These are phyloP conservation scores for Onychomys arenicola DNA, from an alignment of 2,797 vertebrate species.

Conservation along the genomic window DNA sequence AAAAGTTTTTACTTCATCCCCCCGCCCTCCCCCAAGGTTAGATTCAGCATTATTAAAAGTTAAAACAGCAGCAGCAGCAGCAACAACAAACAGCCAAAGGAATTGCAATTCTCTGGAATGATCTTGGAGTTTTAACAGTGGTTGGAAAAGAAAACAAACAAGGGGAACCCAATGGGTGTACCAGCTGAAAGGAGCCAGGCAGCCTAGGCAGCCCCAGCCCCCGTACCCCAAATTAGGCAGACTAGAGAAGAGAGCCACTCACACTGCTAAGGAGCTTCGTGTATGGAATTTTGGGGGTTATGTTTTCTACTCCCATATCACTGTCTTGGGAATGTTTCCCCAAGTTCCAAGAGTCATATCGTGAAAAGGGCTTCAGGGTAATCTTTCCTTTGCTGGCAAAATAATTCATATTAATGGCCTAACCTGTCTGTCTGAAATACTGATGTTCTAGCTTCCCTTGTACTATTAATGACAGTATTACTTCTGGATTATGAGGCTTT, in stretches of 20 bases:
- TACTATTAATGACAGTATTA: not conserved
- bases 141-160: not conserved
- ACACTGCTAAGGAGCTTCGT: not conserved
- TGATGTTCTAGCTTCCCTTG: not conserved
- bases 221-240: not conserved
- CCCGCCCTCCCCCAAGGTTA: not conserved
- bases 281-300: not conserved
- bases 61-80: not conserved
- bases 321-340: not conserved
- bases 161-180: not conserved
- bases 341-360: not conserved
- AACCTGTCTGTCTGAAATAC: not conserved
- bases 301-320: not conserved
- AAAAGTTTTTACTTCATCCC: not conserved
- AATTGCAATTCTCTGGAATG: not conserved
- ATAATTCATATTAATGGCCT: not conserved
- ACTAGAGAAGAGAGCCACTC: not conserved
- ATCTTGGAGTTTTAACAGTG: not conserved
- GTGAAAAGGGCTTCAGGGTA: not conserved
- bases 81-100: not conserved
- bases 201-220: not conserved
- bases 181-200: no score
- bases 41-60: not conserved
- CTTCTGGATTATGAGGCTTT: not conserved
- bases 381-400: not conserved